Conservation (phyloP, 2,113 vertebrate species). For the Otus sunia region DNA sequence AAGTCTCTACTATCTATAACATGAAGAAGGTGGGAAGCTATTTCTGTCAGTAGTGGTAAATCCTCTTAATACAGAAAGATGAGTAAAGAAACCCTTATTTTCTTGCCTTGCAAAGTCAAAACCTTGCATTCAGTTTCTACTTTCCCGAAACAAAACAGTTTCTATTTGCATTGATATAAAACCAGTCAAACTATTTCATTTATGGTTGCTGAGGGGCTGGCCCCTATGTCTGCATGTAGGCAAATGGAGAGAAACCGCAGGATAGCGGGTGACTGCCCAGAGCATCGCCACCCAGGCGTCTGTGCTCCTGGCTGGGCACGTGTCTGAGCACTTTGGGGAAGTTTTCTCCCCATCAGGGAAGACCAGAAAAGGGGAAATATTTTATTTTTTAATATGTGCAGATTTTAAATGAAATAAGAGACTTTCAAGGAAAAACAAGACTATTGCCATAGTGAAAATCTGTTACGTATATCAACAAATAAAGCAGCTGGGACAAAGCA, state of each 20-base stretch:
- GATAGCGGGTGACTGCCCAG: background rate
- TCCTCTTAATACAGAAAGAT: background rate
- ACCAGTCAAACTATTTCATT: background rate
- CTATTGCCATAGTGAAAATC: background rate
- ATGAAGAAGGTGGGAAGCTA: background rate
- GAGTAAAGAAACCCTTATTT: background rate
- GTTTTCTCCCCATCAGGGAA: background rate
- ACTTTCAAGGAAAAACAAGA: background rate
- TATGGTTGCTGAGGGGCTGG: accelerated
- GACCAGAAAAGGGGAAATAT: background rate
- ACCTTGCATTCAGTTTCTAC: background rate
- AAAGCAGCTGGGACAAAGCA: background rate
- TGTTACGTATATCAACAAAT: background rate
- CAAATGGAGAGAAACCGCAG: accelerated
- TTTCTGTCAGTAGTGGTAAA: background rate
- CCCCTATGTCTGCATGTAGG: background rate
- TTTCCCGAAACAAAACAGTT: background rate
- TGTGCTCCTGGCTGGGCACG: accelerated
- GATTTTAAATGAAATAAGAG: background rate
- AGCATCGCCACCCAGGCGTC: background rate
- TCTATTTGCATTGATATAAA: background rate
- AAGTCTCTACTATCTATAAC: background rate
- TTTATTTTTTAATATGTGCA: background rate
- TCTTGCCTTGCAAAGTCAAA: background rate
- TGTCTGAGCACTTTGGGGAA: background rate